Evolutionary conservation across 2,113 vertebrate species (phyloP).

Genomic region (Stigmatopora nigra): DNA sequence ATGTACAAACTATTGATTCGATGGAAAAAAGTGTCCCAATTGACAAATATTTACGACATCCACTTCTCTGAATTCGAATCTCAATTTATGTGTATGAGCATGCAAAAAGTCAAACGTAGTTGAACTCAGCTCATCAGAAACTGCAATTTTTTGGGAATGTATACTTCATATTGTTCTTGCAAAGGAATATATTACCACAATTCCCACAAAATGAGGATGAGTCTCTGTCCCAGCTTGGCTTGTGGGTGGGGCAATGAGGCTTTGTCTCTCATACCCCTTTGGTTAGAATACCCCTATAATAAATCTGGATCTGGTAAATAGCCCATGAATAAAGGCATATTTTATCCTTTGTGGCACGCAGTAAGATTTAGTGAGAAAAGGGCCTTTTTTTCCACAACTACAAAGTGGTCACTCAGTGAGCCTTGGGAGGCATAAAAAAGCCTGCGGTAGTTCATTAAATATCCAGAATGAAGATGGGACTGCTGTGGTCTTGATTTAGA

Average conservation of each 20-base stretch:
- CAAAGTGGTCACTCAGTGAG: slow-evolving; percentile 70
- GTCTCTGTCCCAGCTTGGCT: slow-evolving; percentile 42
- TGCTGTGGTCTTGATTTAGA: slow-evolving; percentile 62
- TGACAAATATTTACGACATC: no score
- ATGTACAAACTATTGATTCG: no score
- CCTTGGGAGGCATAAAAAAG: slow-evolving; percentile 68
- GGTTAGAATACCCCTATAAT: slow-evolving; percentile 65
- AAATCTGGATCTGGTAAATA: slow-evolving; percentile 74
- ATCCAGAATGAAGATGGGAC: slow-evolving; percentile 63
- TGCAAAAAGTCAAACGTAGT: background rate
- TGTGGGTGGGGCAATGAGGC: slow-evolving; percentile 26
- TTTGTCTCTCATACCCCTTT: slow-evolving; percentile 55
- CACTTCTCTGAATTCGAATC: no score
- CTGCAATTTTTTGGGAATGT: slow-evolving; percentile 9
- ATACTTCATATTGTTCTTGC: slow-evolving; percentile 14
- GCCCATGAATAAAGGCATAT: slow-evolving; percentile 73
- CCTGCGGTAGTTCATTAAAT: slow-evolving; percentile 72
- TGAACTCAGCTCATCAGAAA: background rate
- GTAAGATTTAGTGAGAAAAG: slow-evolving; percentile 68
- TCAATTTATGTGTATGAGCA: background rate
- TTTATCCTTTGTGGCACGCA: slow-evolving; percentile 65
- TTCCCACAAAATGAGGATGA: slow-evolving; percentile 44
- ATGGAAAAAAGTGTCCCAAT: no score
- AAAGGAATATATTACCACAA: slow-evolving; percentile 10
- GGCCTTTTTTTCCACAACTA: slow-evolving; percentile 66